A percentile compares a stretch with the other conserved stretches of the same genome.
Evolutionary conservation across 1,140 invertebrate genomes (phyloP).

Genomic region (Saccostrea echinata): DNA sequence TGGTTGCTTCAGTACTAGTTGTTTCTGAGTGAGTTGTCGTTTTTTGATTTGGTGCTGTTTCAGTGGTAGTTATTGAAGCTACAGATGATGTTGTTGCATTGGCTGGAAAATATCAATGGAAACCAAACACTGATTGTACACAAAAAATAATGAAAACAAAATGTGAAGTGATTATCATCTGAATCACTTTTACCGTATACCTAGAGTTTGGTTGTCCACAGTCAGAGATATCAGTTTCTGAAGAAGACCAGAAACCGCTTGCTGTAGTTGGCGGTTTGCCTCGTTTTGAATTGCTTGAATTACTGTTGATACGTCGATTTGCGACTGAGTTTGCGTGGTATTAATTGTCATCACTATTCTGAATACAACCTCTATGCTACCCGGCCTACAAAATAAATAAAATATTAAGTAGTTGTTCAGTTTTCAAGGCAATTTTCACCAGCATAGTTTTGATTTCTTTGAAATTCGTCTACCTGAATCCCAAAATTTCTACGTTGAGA

Average conservation of each 20-base stretch:
- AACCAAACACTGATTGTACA: neutral
- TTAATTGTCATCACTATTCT: conserved; percentile 1
- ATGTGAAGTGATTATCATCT: neutral
- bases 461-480: neutral
- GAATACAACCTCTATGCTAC: neutral
- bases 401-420: neutral
- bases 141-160: neutral
- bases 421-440: neutral
- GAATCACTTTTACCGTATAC: neutral
- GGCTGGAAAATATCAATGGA: neutral
- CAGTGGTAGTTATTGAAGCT: neutral
- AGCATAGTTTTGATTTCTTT: neutral
- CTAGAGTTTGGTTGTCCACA: neutral
- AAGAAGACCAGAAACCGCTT: neutral
- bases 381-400: neutral
- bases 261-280: conserved; percentile 3
- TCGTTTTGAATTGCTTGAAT: conserved; percentile 16
- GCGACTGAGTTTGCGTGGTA: neutral
- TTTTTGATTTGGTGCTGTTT: neutral
- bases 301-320: neutral
- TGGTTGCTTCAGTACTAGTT: neutral
- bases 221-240: neutral
- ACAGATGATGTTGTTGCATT: neutral
- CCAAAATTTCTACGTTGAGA: neutral
- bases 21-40: neutral